Evolutionary conservation across 1,140 invertebrate genomes (phyloP).

Genomic region (Uloborus diversus): DNA sequence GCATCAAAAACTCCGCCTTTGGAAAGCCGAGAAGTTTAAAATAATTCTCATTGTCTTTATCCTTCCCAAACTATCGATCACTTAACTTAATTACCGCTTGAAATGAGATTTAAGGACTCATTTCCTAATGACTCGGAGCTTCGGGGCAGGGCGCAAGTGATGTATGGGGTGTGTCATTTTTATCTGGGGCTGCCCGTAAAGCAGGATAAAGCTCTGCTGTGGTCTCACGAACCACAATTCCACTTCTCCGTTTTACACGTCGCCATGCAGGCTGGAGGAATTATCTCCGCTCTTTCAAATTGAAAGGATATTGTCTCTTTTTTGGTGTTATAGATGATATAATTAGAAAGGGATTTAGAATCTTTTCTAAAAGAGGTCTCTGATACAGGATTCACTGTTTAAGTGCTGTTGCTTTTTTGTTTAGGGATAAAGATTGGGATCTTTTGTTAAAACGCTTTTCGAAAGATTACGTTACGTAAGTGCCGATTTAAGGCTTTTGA

Average conservation of each 20-base stretch:
- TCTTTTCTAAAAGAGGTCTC: too few relatives aligned
- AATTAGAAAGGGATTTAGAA: too few relatives aligned
- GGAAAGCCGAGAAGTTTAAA: conserved; percentile 15
- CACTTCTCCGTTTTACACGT: not conserved
- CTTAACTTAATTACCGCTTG: conserved; percentile 48
- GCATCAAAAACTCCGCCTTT: conserved; percentile 8
- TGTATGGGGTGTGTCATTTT: conserved; percentile 52
- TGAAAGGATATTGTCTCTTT: too few relatives aligned
- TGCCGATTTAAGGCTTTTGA: too few relatives aligned
- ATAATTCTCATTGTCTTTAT: not conserved
- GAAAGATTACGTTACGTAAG: too few relatives aligned
- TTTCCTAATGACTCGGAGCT: conserved; percentile 26
- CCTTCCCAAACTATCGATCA: conserved; percentile 2
- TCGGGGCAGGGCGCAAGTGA: conserved; percentile 8
- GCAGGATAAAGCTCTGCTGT: conserved; percentile 48
- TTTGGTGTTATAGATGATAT: too few relatives aligned
- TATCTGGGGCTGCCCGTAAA: conserved; percentile 47
- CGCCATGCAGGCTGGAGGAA: too few relatives aligned
- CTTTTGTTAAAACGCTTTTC: too few relatives aligned
- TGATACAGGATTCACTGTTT: too few relatives aligned
- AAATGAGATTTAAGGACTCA: conserved; percentile 50
- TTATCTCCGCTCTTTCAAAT: too few relatives aligned
- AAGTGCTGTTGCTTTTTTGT: too few relatives aligned
- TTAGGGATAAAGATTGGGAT: too few relatives aligned
- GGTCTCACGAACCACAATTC: conserved; percentile 45